Percentiles rank a stretch among this genome's conserved stretches.
Evolutionary conservation across 2,888 invertebrate genomes (phyloP).

Genomic region (Himalopsyche anomala): DNA sequence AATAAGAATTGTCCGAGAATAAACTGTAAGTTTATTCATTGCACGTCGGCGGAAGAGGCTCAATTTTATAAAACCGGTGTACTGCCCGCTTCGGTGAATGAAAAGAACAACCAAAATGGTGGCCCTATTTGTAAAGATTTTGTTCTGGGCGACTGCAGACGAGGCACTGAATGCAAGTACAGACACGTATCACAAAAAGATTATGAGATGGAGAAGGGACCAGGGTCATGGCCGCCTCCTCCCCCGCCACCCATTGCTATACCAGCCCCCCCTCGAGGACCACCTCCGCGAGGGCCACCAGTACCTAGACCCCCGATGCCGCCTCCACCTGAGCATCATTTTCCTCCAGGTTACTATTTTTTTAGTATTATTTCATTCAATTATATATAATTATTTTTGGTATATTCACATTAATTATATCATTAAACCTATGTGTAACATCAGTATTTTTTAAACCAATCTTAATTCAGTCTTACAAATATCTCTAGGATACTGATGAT

Average conservation of each 20-base stretch:
- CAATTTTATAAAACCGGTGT: slow-evolving; percentile 80
- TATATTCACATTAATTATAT: no score
- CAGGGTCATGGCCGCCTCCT: slow-evolving; percentile 67
- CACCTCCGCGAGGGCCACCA: slow-evolving; percentile 1
- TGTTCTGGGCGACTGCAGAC: slow-evolving; percentile 77
- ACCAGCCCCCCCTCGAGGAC: slow-evolving; percentile 9
- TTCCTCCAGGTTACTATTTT: slow-evolving; percentile 4
- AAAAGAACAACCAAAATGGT: slow-evolving; percentile 67
- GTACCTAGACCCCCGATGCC: background rate
- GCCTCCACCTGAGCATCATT: slow-evolving; percentile 12
- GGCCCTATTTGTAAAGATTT: slow-evolving; percentile 80
- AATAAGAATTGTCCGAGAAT: slow-evolving; percentile 82
- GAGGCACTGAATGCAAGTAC: slow-evolving; percentile 70
- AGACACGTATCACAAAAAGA: slow-evolving; percentile 70
- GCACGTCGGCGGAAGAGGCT: slow-evolving; percentile 83
- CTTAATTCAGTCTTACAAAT: no score
- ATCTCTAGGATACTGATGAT: no score
- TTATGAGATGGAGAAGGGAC: slow-evolving; percentile 69
- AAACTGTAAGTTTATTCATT: slow-evolving; percentile 84
- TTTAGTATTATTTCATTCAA: background rate
- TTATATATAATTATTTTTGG: no score
- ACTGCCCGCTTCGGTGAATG: slow-evolving; percentile 74
- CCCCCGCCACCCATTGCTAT: slow-evolving; percentile 66
- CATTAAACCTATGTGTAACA: no score
- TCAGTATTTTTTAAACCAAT: no score